These are phyloP conservation scores for Zoanthus gigantus DNA, from an alignment of 92 coral and sea anemone genomes.

Conservation along the genomic window DNA sequence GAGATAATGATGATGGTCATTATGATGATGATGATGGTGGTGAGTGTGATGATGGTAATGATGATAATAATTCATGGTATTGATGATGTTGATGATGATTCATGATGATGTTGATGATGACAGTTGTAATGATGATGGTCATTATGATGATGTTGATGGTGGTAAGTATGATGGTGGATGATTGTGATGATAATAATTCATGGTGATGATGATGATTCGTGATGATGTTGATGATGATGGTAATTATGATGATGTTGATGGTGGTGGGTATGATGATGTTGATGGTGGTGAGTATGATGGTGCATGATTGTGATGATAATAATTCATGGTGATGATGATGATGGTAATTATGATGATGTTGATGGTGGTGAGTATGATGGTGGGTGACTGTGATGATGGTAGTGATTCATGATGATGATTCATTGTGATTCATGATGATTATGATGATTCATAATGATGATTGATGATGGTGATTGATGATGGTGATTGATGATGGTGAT, in stretches of 20 bases:
- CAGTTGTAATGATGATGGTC: not conserved
- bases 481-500: too few species aligned
- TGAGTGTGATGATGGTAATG: not conserved
- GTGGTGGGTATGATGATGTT: not conserved
- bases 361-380: not conserved
- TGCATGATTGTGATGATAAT: not conserved
- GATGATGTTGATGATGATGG: not conserved
- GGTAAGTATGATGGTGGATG: not conserved
- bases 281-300: not conserved
- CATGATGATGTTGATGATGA: not conserved
- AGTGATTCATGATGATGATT: too few species aligned
- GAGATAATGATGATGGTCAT: not conserved
- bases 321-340: not conserved
- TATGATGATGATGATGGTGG: not conserved
- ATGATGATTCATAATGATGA: too few species aligned
- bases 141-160: not conserved
- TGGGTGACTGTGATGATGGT: too few species aligned
- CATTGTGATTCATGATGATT: too few species aligned
- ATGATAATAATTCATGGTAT: not conserved
- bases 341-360: not conserved
- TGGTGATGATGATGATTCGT: not conserved
- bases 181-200: not conserved
- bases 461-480: too few species aligned
- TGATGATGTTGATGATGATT: not conserved
- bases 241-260: not conserved